Percentiles rank a stretch among this genome's conserved stretches.
phyloP scores from a whole-genome alignment of 2,888 invertebrate species.

The Nineta flava region DNA sequence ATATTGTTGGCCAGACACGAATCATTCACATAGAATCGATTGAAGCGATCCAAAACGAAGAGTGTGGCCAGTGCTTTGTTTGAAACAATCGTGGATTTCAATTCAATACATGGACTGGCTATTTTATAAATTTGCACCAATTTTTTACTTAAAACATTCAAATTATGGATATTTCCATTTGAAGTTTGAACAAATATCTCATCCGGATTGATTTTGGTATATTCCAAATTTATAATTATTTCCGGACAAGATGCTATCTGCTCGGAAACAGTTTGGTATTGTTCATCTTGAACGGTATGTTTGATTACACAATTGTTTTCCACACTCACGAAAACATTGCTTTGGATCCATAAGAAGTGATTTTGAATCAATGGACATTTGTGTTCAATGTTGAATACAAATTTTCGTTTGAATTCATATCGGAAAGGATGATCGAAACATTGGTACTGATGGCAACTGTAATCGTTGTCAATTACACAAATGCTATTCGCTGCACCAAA shows the following conservation, averaged over 20 bases:
- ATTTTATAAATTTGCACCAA: conserved; percentile 22
- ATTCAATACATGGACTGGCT: conserved; percentile 13
- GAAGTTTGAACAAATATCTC: conserved; percentile 19
- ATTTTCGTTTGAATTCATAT: conserved; percentile 13
- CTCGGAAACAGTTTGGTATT: no score
- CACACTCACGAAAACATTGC: no score
- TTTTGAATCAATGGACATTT: no score
- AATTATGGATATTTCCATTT: conserved; percentile 25
- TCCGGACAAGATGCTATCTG: no score
- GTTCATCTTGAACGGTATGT: no score
- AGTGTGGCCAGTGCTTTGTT: conserved; percentile 25
- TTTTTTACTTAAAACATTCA: conserved; percentile 17
- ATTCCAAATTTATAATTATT: no score
- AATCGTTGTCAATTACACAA: conserved; percentile 14
- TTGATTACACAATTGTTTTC: no score
- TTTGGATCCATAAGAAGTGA: no score
- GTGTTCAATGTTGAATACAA: no score
- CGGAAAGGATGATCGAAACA: conserved; percentile 16
- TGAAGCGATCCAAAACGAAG: conserved; percentile 32
- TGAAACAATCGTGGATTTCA: neutral
- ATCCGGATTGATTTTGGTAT: no score
- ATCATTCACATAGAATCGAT: conserved; percentile 37
- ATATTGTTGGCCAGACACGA: conserved; percentile 44
- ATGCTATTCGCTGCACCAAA: no score
- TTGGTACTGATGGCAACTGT: conserved; percentile 17